phyloP scores from a whole-genome alignment of 2,113 vertebrate genomes.

The Australoheros scitulus region DNA sequence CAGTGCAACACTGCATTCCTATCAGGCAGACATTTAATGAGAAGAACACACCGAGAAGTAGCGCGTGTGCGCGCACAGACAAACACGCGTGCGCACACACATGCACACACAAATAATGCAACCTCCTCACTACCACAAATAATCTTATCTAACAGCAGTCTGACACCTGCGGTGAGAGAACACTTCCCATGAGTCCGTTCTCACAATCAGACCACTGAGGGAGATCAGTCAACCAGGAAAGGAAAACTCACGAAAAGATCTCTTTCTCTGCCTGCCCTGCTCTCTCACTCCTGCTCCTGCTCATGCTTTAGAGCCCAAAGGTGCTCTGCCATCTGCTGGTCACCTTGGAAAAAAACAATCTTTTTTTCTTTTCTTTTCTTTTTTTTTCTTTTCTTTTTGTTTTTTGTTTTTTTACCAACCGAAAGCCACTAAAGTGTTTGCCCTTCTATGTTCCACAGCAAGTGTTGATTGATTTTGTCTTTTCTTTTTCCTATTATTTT shows the following conservation, averaged over 20 bases:
- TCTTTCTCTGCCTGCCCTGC: constrained; percentile 37
- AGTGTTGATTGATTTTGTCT: constrained; percentile 9
- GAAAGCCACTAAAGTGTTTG: background rate
- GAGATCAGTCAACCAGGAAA: constrained; percentile 77
- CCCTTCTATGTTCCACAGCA: background rate
- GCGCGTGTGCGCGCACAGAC: background rate
- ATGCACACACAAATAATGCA: constrained; percentile 53
- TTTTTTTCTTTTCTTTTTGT: background rate
- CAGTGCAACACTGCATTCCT: constrained; percentile 43
- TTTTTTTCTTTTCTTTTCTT: background rate
- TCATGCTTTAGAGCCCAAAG: constrained; percentile 59
- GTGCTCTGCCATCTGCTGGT: constrained; percentile 78
- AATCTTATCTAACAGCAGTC: constrained; percentile 77
- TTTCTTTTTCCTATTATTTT: background rate
- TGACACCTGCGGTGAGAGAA: constrained; percentile 76
- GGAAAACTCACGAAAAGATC: constrained; percentile 67
- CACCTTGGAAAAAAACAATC: constrained; percentile 39
- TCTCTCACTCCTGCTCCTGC: constrained; percentile 18
- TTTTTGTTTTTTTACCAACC: background rate
- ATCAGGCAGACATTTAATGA: constrained; percentile 57
- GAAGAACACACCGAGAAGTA: constrained; percentile 23
- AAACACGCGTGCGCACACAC: constrained; percentile 8
- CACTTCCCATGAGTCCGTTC: constrained; percentile 72
- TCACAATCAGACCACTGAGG: constrained; percentile 75
- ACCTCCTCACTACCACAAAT: constrained; percentile 72